Percentiles rank a stretch among this genome's conserved stretches.
Evolutionary conservation across 1,140 invertebrate genomes (phyloP).

Genomic region (Idris sp.): DNA sequence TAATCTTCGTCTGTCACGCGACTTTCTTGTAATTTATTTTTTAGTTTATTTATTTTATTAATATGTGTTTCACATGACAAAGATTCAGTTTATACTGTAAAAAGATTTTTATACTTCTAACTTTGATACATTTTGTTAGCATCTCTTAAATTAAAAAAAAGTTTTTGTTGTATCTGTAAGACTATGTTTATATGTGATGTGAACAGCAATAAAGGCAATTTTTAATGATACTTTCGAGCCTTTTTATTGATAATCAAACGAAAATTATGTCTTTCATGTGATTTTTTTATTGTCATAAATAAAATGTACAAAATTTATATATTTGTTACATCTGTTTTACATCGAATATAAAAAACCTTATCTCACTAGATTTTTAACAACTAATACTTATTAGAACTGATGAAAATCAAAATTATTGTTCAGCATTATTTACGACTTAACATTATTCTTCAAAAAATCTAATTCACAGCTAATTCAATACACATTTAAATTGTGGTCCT

Average conservation of each 20-base stretch:
- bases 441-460: too few relatives aligned
- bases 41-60: too few relatives aligned
- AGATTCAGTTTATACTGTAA: too few relatives aligned
- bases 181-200: slow-evolving; percentile 45
- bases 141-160: slow-evolving; percentile 17
- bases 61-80: too few relatives aligned
- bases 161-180: slow-evolving; percentile 35
- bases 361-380: neutral
- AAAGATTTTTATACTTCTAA: slow-evolving; percentile 23
- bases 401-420: too few relatives aligned
- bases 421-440: too few relatives aligned
- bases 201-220: slow-evolving; percentile 42
- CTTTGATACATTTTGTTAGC: slow-evolving; percentile 14
- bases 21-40: too few relatives aligned
- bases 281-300: slow-evolving; percentile 34
- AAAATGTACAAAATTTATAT: slow-evolving; percentile 30
- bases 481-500: too few relatives aligned
- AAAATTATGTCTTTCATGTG: too few relatives aligned
- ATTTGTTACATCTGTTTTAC: slow-evolving; percentile 8
- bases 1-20: too few relatives aligned
- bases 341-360: slow-evolving; percentile 14
- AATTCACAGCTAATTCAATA: too few relatives aligned
- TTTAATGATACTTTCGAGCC: neutral
- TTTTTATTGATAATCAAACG: too few relatives aligned
- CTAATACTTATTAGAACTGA: slow-evolving; percentile 7